These are phyloP conservation scores for Drosophila pullipes DNA, from an alignment of 2,888 invertebrate genomes.

Conservation along the genomic window DNA sequence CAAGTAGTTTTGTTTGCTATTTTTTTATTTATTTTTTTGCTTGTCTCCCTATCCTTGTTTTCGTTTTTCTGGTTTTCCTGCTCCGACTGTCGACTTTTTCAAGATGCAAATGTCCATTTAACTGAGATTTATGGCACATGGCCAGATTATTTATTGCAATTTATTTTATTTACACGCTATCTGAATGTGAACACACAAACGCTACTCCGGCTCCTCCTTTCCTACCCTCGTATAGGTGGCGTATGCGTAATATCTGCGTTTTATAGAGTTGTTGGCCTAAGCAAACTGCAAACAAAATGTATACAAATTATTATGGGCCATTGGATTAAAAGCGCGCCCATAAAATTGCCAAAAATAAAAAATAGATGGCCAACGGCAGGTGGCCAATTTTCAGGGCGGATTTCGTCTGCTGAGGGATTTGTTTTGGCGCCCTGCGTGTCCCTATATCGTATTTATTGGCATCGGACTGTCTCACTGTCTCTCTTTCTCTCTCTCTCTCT, in stretches of 20 bases:
- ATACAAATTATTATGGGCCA: constrained; percentile 80
- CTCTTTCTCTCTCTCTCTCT: constrained; percentile 1
- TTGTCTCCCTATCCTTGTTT: neutral
- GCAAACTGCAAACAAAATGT: constrained; percentile 78
- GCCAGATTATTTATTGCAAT: constrained; percentile 81
- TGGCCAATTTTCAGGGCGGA: neutral
- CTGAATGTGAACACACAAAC: constrained; percentile 60
- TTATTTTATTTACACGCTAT: constrained; percentile 82
- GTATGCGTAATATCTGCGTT: constrained; percentile 54
- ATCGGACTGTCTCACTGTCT: neutral
- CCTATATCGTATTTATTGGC: constrained; percentile 77
- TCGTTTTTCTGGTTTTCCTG: constrained; percentile 16
- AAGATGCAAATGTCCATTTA: constrained; percentile 83
- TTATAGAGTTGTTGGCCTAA: constrained; percentile 56
- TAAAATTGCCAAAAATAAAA: constrained; percentile 28
- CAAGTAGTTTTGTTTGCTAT: constrained; percentile 48
- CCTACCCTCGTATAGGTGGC: constrained; percentile 29
- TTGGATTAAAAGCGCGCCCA: constrained; percentile 69
- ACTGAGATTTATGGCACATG: constrained; percentile 79
- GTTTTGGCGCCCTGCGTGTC: constrained; percentile 41
- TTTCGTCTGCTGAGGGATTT: constrained; percentile 37
- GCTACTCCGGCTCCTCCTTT: neutral
- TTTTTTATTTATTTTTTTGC: too few relatives aligned
- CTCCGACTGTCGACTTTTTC: constrained; percentile 70
- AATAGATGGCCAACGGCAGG: constrained; percentile 17